Evolutionary conservation across 2,888 invertebrate species (phyloP).

Genomic region (Scelioninae gen. 2): DNA sequence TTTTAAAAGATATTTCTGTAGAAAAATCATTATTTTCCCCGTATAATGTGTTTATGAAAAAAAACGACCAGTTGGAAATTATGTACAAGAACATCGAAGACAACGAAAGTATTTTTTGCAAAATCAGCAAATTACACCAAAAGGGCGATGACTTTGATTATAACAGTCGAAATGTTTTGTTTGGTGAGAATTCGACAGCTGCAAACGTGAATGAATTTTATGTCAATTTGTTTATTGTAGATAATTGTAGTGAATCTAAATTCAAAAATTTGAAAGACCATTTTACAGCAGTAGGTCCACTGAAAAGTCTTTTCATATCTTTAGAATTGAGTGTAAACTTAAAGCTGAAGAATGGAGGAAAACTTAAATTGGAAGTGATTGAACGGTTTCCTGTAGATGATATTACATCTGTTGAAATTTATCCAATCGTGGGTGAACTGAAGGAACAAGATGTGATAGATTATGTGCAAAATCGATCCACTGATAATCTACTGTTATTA

Average conservation of each 20-base stretch:
- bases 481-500: conserved; percentile 77
- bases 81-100: conserved; percentile 8
- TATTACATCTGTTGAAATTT: conserved; percentile 76
- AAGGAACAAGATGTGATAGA: conserved; percentile 67
- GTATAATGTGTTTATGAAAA: conserved; percentile 74
- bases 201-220: conserved; percentile 56
- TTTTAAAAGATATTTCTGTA: conserved; percentile 10
- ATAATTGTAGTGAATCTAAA: conserved; percentile 64
- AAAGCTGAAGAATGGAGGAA: conserved; percentile 78
- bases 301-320: conserved; percentile 77
- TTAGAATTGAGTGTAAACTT: conserved; percentile 78
- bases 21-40: conserved; percentile 64
- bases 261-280: conserved; percentile 24
- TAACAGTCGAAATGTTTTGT: conserved; percentile 54
- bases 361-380: conserved; percentile 75
- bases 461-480: conserved; percentile 75
- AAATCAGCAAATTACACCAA: conserved; percentile 66
- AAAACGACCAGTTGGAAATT: conserved; percentile 64
- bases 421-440: conserved; percentile 66
- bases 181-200: conserved; percentile 39
- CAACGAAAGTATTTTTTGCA: conserved; percentile 61
- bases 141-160: conserved; percentile 24
- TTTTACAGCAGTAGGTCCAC: conserved; percentile 42
- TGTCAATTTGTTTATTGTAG: conserved; percentile 70
- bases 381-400: conserved; percentile 72